phyloP scores from a whole-genome alignment of 30 jellyfish, hydroid and myxozoan genomes.

The Rhopilema esculentum region DNA sequence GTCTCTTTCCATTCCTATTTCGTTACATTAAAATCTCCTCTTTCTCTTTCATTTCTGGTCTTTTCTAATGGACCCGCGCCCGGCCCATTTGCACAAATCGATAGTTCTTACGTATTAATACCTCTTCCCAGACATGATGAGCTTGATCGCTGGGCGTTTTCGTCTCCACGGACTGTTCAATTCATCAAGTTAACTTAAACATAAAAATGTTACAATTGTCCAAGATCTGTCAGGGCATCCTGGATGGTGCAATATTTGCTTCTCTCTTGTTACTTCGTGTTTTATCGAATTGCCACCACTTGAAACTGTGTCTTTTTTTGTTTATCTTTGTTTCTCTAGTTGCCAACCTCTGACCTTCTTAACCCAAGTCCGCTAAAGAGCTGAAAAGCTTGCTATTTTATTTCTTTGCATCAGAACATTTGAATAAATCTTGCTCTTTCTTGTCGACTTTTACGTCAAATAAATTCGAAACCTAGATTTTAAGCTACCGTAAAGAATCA shows the following conservation, averaged over 20 bases:
- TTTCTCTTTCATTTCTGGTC: neutral
- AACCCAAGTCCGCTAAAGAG: neutral
- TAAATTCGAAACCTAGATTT: too few relatives aligned
- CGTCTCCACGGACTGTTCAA: neutral
- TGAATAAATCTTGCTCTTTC: too few relatives aligned
- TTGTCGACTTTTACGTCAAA: too few relatives aligned
- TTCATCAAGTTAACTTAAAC: neutral
- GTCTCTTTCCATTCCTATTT: neutral
- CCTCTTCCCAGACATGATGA: neutral
- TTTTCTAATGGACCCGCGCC: neutral
- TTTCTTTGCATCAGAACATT: too few relatives aligned
- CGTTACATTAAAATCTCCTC: too few relatives aligned
- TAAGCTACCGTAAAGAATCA: too few relatives aligned
- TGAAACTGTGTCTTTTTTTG: neutral
- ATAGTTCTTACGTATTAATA: too few relatives aligned
- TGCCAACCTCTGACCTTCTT: neutral
- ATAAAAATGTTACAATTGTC: neutral
- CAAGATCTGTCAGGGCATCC: neutral
- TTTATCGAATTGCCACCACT: neutral
- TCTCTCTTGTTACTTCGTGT: neutral
- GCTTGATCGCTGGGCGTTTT: neutral
- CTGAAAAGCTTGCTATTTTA: too few relatives aligned
- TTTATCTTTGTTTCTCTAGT: neutral
- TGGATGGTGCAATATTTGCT: constrained; percentile 26
- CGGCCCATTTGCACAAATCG: neutral